phyloP scores from a whole-genome alignment of 2,113 vertebrate species.

The Epinephelus cyanopodus region DNA sequence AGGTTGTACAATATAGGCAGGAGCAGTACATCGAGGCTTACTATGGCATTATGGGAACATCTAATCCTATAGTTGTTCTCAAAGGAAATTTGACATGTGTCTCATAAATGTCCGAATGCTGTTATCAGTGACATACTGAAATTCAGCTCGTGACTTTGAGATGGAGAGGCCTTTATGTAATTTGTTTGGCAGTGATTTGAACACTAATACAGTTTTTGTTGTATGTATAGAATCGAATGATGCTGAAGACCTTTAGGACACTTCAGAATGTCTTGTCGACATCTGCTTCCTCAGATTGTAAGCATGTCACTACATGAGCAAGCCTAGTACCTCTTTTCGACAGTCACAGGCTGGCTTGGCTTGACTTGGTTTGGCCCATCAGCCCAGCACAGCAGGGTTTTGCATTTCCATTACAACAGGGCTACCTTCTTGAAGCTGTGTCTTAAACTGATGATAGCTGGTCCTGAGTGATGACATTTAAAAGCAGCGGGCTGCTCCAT shows the following conservation, averaged over 20 bases:
- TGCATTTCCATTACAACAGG: no score
- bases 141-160: no score
- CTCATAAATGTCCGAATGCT: neutral
- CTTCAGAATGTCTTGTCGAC: neutral
- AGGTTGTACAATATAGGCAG: constrained; percentile 8
- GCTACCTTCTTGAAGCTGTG: no score
- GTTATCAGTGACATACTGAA: no score
- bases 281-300: neutral
- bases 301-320: neutral
- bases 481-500: no score
- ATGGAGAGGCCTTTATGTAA: no score
- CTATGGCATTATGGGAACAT: constrained; percentile 7
- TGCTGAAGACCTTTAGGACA: neutral
- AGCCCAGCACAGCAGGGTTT: no score
- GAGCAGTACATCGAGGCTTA: constrained; percentile 34
- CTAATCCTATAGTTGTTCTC: constrained; percentile 4
- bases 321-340: neutral
- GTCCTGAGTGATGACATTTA: no score
- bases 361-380: no score
- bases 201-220: neutral
- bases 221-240: neutral
- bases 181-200: neutral
- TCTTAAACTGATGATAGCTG: no score
- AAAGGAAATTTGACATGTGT: neutral
- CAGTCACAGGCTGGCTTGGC: neutral